phyloP scores from a whole-genome alignment of 2,797 vertebrate genomes.

The Lepus townsendii region DNA sequence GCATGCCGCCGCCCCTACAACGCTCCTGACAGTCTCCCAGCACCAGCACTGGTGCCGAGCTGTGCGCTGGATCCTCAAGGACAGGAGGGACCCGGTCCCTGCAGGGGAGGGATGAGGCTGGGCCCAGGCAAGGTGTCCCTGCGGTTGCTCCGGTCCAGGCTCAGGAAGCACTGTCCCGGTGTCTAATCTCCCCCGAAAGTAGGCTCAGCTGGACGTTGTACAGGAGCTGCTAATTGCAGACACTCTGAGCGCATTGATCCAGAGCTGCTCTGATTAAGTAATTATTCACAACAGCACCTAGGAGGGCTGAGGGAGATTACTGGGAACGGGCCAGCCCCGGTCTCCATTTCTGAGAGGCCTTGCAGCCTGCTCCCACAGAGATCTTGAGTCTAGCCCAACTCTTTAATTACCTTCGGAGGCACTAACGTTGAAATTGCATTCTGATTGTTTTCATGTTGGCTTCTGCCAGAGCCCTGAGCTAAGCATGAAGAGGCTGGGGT shows the following conservation, averaged over 20 bases:
- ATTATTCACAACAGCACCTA: conserved; percentile 71
- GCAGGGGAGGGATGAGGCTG: background rate
- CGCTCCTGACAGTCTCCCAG: accelerated
- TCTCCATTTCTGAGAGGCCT: background rate
- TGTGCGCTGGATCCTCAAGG: accelerated
- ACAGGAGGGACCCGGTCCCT: background rate
- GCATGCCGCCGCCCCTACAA: background rate
- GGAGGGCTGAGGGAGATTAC: conserved; percentile 37
- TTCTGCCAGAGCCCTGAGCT: conserved; percentile 65
- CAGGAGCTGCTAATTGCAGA: conserved; percentile 69
- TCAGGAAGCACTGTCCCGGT: background rate
- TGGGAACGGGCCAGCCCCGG: background rate
- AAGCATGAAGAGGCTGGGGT: background rate
- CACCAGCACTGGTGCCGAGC: background rate
- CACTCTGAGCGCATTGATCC: conserved; percentile 66
- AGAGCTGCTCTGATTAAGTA: conserved; percentile 76
- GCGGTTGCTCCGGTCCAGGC: background rate
- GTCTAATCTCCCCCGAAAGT: conserved; percentile 2
- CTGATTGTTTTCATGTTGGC: conserved; percentile 74
- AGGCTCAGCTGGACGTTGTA: conserved; percentile 65
- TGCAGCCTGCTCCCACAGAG: background rate
- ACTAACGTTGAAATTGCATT: conserved; percentile 73
- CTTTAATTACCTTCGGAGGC: conserved; percentile 80
- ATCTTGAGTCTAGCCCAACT: conserved; percentile 55
- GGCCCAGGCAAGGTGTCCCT: background rate